Conservation (phyloP, 1,140 invertebrate genomes). For the Drosophila aff. region DNA sequence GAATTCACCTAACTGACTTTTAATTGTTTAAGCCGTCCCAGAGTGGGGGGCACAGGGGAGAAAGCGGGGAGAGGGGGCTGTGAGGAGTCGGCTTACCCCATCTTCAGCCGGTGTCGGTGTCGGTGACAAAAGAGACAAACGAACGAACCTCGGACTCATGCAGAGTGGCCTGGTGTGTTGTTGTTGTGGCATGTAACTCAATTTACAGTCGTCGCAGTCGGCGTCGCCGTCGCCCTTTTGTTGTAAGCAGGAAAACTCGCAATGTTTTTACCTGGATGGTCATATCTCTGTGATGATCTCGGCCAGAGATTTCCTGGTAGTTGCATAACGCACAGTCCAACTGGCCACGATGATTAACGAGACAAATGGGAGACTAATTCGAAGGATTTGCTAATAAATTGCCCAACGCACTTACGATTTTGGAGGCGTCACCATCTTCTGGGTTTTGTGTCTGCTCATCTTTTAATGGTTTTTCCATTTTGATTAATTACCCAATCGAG, state of each 20-base stretch:
- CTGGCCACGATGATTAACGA: slow-evolving; percentile 28
- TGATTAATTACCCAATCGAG: background rate
- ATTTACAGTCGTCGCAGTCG: slow-evolving; percentile 43
- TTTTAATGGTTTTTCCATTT: background rate
- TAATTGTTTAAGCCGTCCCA: slow-evolving; percentile 48
- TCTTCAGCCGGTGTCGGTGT: slow-evolving; percentile 22
- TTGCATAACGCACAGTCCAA: slow-evolving; percentile 20
- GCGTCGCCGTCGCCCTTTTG: slow-evolving; percentile 28
- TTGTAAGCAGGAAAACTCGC: slow-evolving; percentile 54
- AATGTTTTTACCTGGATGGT: slow-evolving; percentile 41
- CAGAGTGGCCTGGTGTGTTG: slow-evolving; percentile 32
- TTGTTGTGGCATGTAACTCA: slow-evolving; percentile 55
- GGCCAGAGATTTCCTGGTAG: slow-evolving; percentile 41
- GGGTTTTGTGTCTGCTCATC: background rate
- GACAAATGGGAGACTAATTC: slow-evolving; percentile 23
- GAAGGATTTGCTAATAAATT: slow-evolving; percentile 23
- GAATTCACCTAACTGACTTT: slow-evolving; percentile 69
- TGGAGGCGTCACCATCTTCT: background rate
- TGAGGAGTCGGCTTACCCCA: slow-evolving; percentile 15
- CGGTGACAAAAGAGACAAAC: slow-evolving; percentile 25
- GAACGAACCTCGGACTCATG: slow-evolving; percentile 35
- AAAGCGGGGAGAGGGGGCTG: background rate
- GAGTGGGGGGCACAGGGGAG: background rate
- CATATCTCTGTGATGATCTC: slow-evolving; percentile 31
- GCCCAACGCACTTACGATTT: background rate